These are phyloP conservation scores for Eutrigla gurnardus DNA, from an alignment of 2,797 vertebrate genomes.

Conservation along the genomic window DNA sequence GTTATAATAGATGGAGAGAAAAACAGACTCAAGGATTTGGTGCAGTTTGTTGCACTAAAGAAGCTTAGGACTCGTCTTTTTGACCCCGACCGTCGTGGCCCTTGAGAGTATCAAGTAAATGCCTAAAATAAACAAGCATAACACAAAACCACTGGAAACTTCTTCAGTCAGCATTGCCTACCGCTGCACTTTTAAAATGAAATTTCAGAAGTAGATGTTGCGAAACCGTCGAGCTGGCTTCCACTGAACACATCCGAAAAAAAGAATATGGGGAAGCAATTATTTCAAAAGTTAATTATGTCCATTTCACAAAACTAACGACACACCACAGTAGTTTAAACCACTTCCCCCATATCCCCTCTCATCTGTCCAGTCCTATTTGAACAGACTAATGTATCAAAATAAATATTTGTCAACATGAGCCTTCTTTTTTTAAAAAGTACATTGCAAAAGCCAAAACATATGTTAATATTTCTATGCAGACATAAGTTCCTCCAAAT, in stretches of 20 bases:
- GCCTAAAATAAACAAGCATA: not conserved
- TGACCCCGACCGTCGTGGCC: not conserved
- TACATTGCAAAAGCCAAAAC: not conserved
- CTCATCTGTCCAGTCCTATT: not conserved
- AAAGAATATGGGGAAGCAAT: constrained; percentile 7
- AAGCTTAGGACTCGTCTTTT: not conserved
- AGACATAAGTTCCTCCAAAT: too few species aligned
- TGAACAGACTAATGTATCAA: not conserved
- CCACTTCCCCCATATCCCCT: not conserved
- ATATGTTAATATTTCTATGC: not conserved
- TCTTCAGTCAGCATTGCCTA: not conserved
- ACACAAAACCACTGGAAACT: not conserved
- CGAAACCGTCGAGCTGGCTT: not conserved
- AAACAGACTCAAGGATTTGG: accelerated
- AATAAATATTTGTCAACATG: not conserved
- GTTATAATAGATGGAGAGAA: not conserved
- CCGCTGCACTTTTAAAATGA: not conserved
- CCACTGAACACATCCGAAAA: not conserved
- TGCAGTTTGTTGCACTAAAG: not conserved
- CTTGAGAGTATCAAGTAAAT: not conserved
- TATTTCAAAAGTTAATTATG: not conserved
- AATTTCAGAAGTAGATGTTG: not conserved
- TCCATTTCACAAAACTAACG: not conserved
- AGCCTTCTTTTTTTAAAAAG: not conserved
- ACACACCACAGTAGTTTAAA: not conserved